phyloP scores from a whole-genome alignment of 2,113 vertebrate species.

The Psittacus erithacus region DNA sequence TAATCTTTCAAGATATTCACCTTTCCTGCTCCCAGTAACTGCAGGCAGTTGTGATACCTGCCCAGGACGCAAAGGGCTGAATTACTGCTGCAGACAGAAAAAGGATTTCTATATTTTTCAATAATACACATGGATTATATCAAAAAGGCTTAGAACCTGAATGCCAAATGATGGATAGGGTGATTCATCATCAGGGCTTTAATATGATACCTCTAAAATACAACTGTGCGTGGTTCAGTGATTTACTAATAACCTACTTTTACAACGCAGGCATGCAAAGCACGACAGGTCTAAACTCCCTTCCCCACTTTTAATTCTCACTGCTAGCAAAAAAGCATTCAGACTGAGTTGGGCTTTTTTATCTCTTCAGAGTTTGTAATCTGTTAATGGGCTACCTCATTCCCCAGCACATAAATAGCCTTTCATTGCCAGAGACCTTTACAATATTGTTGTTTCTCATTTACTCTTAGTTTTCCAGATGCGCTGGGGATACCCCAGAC shows the following conservation, averaged over 20 bases:
- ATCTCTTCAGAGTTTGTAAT: neutral
- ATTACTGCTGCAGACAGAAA: neutral
- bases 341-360: neutral
- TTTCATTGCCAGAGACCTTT: neutral
- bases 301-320: neutral
- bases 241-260: conserved; percentile 7
- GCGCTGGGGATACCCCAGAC: neutral
- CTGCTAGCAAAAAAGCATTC: neutral
- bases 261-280: neutral
- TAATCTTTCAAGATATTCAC: neutral
- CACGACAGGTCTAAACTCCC: neutral
- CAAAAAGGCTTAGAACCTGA: neutral
- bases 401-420: neutral
- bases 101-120: neutral
- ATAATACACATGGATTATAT: neutral
- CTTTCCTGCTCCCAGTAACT: neutral
- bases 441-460: neutral
- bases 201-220: neutral
- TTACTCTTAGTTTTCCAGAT: neutral
- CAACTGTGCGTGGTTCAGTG: neutral
- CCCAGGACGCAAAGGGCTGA: neutral
- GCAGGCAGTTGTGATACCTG: neutral
- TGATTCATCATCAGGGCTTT: neutral
- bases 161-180: neutral
- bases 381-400: neutral